Evolutionary conservation across 2,888 invertebrate genomes (phyloP).

Genomic region (Thereva unica): DNA sequence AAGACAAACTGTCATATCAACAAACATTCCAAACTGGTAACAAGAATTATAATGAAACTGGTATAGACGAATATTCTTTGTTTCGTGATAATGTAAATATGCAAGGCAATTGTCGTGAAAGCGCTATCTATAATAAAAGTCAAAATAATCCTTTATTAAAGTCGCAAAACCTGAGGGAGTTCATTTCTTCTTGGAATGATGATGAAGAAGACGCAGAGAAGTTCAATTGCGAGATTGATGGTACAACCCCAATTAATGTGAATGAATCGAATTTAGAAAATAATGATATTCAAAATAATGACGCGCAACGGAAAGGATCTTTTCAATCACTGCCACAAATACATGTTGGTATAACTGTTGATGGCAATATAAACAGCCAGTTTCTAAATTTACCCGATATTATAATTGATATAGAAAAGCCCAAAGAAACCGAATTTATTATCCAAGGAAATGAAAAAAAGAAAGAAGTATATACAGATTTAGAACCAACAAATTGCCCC

Average conservation of each 20-base stretch:
- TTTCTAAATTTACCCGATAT: constrained; percentile 56
- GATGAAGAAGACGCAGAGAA: constrained; percentile 52
- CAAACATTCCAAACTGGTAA: no score
- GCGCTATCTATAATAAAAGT: constrained; percentile 13
- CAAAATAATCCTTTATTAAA: constrained; percentile 44
- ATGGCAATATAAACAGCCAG: constrained; percentile 48
- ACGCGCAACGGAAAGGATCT: constrained; percentile 44
- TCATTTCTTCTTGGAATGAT: constrained; percentile 57
- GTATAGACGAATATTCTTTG: no score
- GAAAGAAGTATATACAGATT: constrained; percentile 40
- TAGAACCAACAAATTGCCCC: constrained; percentile 36
- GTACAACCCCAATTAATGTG: background rate
- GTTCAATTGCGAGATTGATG: background rate
- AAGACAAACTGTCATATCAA: no score
- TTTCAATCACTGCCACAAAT: constrained; percentile 45
- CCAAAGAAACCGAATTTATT: constrained; percentile 41
- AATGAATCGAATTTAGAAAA: constrained; percentile 2
- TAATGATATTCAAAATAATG: constrained; percentile 40
- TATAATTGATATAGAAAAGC: constrained; percentile 57
- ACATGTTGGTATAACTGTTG: constrained; percentile 47
- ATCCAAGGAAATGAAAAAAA: constrained; percentile 15
- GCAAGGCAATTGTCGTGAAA: constrained; percentile 6
- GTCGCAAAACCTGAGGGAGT: constrained; percentile 55
- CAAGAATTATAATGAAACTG: no score
- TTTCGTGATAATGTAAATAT: background rate